Percentiles rank a stretch among this genome's conserved stretches.
Evolutionary conservation across 1,140 invertebrate genomes (phyloP).

Genomic region (Bombus breviceps): DNA sequence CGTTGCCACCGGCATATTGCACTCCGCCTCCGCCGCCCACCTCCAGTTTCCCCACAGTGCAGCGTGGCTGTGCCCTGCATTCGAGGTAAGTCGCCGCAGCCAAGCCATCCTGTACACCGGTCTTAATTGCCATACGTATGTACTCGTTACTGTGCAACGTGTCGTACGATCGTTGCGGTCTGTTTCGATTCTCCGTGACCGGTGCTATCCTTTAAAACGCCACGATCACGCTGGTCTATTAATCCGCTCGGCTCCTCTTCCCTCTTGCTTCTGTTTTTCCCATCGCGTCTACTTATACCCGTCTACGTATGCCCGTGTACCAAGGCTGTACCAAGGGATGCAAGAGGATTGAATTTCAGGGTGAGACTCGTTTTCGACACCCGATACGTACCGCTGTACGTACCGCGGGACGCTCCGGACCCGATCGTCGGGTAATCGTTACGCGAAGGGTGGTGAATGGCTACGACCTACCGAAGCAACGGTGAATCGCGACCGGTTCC

Average conservation of each 20-base stretch:
- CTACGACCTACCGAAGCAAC: no score
- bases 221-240: background rate
- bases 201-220: background rate
- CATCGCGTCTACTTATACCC: no score
- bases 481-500: background rate
- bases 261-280: no score
- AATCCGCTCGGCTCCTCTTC: background rate
- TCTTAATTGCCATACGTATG: constrained; percentile 8
- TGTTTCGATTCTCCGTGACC: background rate
- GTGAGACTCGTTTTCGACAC: background rate
- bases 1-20: constrained; percentile 51
- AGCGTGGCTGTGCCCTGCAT: constrained; percentile 72
- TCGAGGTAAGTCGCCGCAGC: constrained; percentile 69
- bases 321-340: background rate
- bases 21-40: constrained; percentile 64
- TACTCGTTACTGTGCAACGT: background rate
- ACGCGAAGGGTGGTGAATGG: background rate
- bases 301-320: no score
- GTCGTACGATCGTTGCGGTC: background rate
- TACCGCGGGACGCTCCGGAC: background rate
- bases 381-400: background rate
- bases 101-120: background rate
- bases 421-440: background rate
- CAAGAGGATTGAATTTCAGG: background rate
- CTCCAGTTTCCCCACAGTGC: constrained; percentile 67